Conservation (phyloP, 1,140 invertebrate species). For the Diabrotica undecimpunctata region DNA sequence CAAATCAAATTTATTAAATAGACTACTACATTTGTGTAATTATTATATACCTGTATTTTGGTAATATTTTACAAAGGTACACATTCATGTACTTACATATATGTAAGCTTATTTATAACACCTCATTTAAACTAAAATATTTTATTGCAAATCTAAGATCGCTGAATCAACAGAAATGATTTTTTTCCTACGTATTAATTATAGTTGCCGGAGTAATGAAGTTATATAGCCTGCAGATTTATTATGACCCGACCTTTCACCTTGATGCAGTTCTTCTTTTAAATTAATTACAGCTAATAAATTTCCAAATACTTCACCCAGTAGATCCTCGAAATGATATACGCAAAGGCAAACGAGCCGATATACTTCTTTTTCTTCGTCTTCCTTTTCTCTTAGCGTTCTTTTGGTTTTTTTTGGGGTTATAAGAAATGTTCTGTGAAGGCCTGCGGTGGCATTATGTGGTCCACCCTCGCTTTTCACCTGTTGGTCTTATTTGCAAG, state of each 20-base stretch:
- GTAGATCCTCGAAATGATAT: slow-evolving; percentile 16
- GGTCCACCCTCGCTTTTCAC: slow-evolving; percentile 34
- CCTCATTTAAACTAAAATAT: too few species aligned
- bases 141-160: too few species aligned
- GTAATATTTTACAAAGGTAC: too few species aligned
- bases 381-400: slow-evolving; percentile 6
- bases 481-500: slow-evolving; percentile 32
- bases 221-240: slow-evolving; percentile 12
- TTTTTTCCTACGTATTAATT: neutral
- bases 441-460: slow-evolving; percentile 19
- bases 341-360: slow-evolving; percentile 7
- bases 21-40: too few species aligned
- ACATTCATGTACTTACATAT: too few species aligned
- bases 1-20: too few species aligned
- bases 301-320: slow-evolving; percentile 21
- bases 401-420: slow-evolving; percentile 17
- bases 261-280: slow-evolving; percentile 12
- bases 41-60: too few species aligned
- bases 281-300: slow-evolving; percentile 24
- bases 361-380: neutral
- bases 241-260: slow-evolving; percentile 14
- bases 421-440: slow-evolving; percentile 7
- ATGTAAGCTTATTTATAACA: too few species aligned
- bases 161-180: neutral
- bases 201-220: neutral